Percentiles rank a stretch among this genome's conserved stretches.
Conservation (phyloP, 1,140 invertebrate genomes). For the Anastrepha obliqua region DNA sequence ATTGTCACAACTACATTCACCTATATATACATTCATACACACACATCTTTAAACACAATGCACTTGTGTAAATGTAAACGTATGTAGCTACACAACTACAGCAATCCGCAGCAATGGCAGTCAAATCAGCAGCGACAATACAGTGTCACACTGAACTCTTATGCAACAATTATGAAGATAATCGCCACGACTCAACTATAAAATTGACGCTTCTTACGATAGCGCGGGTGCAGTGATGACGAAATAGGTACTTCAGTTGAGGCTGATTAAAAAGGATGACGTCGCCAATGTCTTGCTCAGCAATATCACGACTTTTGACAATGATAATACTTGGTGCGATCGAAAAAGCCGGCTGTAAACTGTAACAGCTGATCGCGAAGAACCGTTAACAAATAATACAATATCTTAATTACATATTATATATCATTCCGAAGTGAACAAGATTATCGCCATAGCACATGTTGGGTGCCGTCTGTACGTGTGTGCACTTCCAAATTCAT, state of each 20-base stretch:
- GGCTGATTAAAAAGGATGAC: too few species aligned
- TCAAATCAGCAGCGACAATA: slow-evolving; percentile 11
- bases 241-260: background rate
- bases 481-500: too few species aligned
- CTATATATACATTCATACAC: background rate
- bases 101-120: background rate
- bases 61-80: too few species aligned
- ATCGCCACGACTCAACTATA: slow-evolving; percentile 29
- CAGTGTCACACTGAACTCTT: slow-evolving; percentile 53
- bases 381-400: too few species aligned
- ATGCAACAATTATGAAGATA: slow-evolving; percentile 52
- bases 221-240: background rate
- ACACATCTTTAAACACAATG: background rate
- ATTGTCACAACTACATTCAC: background rate
- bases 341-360: too few species aligned
- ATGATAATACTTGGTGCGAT: too few species aligned
- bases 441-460: too few species aligned
- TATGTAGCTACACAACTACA: background rate
- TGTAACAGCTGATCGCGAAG: too few species aligned
- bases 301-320: too few species aligned
- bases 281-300: background rate
- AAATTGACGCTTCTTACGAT: slow-evolving; percentile 25
- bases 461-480: too few species aligned
- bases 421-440: too few species aligned
- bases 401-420: too few species aligned